Evolutionary conservation across 2,797 vertebrate species (phyloP).

Genomic region (Mormyrus hasselquistii): DNA sequence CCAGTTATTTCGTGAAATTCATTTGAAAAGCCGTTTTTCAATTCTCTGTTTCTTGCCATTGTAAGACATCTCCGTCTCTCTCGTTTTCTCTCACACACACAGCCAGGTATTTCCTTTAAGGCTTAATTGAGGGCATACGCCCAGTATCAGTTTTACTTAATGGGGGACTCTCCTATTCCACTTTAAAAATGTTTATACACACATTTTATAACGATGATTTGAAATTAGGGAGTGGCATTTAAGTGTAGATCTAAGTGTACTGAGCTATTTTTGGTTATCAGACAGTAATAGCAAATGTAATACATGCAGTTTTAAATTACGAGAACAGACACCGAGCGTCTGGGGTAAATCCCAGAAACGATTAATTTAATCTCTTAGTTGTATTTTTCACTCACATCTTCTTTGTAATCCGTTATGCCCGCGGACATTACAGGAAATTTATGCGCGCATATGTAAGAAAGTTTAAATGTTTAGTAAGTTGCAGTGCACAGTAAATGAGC

Average conservation of each 20-base stretch:
- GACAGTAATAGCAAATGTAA: not conserved
- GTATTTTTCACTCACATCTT: not conserved
- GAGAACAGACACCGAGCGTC: not conserved
- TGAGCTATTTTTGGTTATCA: not conserved
- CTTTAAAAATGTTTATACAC: not conserved
- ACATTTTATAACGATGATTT: slow-evolving; percentile 3
- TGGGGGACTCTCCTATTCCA: not conserved
- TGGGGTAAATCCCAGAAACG: not conserved
- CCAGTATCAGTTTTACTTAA: not conserved
- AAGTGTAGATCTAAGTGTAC: not conserved
- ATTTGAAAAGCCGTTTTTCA: not conserved
- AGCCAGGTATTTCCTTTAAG: not conserved
- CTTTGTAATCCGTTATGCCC: not conserved
- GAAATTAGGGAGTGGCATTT: not conserved
- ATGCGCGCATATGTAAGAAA: not conserved
- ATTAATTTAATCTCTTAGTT: not conserved
- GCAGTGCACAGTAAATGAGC: not conserved
- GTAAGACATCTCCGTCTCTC: not conserved
- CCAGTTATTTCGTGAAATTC: not conserved
- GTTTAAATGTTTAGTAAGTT: not conserved
- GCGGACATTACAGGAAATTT: not conserved
- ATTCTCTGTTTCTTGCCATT: not conserved
- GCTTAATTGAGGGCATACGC: not conserved
- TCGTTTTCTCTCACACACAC: not conserved
- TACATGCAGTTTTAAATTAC: not conserved